A percentile compares a stretch with the other conserved stretches of the same genome.
Evolutionary conservation across 2,888 invertebrate genomes (phyloP).

Genomic region (Pheosia gnoma): DNA sequence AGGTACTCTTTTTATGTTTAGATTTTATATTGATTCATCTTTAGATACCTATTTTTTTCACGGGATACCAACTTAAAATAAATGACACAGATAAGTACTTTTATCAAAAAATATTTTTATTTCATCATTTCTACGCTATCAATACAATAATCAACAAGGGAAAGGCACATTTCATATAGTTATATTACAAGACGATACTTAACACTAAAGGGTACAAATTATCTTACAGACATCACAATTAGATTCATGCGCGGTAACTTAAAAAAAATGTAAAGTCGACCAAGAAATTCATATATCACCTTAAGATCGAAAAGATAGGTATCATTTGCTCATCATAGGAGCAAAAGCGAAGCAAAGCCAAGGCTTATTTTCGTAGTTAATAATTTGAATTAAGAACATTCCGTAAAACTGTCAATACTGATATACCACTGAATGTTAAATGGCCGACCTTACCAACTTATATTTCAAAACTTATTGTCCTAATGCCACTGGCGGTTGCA

Average conservation of each 20-base stretch:
- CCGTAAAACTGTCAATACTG: too few relatives aligned
- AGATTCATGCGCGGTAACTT: conserved; percentile 56
- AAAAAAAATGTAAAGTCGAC: conserved; percentile 15
- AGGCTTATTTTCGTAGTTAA: too few relatives aligned
- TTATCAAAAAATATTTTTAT: conserved; percentile 29
- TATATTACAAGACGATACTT: conserved; percentile 15
- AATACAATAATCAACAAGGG: conserved; percentile 26
- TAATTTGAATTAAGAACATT: too few relatives aligned
- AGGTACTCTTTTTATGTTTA: too few relatives aligned
- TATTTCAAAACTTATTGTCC: conserved; percentile 56
- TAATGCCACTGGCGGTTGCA: conserved; percentile 76
- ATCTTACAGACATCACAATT: conserved; percentile 54
- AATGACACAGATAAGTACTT: neutral
- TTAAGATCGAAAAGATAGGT: too few relatives aligned
- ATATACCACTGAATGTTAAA: too few relatives aligned
- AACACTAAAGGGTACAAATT: conserved; percentile 22
- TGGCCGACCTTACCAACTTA: neutral
- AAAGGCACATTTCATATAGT: conserved; percentile 40
- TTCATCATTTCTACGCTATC: conserved; percentile 20
- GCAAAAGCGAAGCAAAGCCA: too few relatives aligned
- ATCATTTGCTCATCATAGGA: too few relatives aligned
- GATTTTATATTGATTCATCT: too few relatives aligned
- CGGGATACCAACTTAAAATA: neutral
- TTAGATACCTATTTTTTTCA: too few relatives aligned
- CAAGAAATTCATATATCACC: too few relatives aligned